Evolutionary conservation across 37 sponge, comb jelly and placozoan species (phyloP).

Genomic region (Mnemiopsis leidyi): DNA sequence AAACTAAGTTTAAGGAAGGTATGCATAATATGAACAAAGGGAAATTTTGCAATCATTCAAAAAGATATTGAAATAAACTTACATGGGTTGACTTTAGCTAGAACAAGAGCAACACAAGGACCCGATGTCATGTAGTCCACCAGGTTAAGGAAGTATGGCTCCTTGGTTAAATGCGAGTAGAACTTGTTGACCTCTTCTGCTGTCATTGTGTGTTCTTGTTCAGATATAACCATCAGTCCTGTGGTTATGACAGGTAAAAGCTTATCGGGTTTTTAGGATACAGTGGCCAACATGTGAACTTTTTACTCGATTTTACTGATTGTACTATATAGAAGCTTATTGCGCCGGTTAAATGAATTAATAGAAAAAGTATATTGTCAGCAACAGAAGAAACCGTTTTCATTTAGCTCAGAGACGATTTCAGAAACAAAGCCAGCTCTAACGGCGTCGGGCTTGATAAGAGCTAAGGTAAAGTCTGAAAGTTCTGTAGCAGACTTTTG

Average conservation of each 20-base stretch:
- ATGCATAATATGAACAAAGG: no score
- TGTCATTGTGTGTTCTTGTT: slow-evolving; percentile 45
- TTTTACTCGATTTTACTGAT: no score
- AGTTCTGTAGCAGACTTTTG: slow-evolving; percentile 45
- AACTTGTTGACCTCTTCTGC: slow-evolving; percentile 53
- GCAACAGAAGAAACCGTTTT: slow-evolving; percentile 28
- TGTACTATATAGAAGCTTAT: no score
- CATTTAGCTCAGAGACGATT: slow-evolving; percentile 19
- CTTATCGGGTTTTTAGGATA: no score
- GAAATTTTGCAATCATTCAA: no score
- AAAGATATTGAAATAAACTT: no score
- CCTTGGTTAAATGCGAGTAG: background rate
- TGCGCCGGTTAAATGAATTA: no score
- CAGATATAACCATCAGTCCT: slow-evolving; percentile 22
- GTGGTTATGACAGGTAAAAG: no score
- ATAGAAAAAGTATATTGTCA: no score
- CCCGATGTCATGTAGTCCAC: slow-evolving; percentile 65
- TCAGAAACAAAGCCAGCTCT: slow-evolving; percentile 19
- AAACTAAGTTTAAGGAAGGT: no score
- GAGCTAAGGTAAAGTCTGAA: slow-evolving; percentile 42
- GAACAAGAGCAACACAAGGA: slow-evolving; percentile 32
- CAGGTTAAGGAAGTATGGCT: slow-evolving; percentile 32
- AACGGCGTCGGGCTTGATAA: slow-evolving; percentile 59
- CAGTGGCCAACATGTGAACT: no score
- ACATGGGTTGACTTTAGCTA: slow-evolving; percentile 47